Evolutionary conservation across 2,888 invertebrate genomes (phyloP), one percentile per base, ranked within the genome.

Genomic region (Volucella bombylans): DNA sequence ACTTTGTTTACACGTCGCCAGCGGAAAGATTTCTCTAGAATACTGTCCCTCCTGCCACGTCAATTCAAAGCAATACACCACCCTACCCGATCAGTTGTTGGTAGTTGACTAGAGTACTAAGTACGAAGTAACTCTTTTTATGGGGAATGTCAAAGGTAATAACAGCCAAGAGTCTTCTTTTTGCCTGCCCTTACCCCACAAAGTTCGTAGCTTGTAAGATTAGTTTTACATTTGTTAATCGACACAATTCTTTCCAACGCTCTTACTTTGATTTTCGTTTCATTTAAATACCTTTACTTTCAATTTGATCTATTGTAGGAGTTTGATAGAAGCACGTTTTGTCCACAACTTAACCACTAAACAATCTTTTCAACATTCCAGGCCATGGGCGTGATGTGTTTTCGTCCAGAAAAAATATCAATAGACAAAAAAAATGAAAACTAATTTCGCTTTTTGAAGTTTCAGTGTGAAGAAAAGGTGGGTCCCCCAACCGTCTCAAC

Each of bases 41-140:
- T 94, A 93, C 88, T 94, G 94, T 88, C 90, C 93, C 1, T 90
- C 90, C 41, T 94, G 94, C 87, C 93, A 93, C 88, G 92, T 92
- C 74, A 93, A 92, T 83, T 91, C 93, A 0, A 88, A 88, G 57
- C 87, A 83, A 18, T 61, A 23, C 43, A 69, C 39, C 9, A 86
- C 88, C 8, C 88, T 89, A 15, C 89, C 89, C 0, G 79, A 88
- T 9, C 88, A 90, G 57, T 79, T 90, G 61, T 87, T 90, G 14
- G 87, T 88, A 31, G 86, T 87, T 12, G 87, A 88, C 12, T 87
- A 52, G 57, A 80, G 38, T 49, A 14, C 64, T 61, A 50, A 55
- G 59, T 71, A 43, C 45, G 59, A 78, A 82, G 79, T 86, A 86
- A 87, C 86, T 88, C 39, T 57, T 57, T 57, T 4, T 81, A 55